Evolutionary conservation across 2,888 invertebrate species (phyloP).

Genomic region (Elegia similella): DNA sequence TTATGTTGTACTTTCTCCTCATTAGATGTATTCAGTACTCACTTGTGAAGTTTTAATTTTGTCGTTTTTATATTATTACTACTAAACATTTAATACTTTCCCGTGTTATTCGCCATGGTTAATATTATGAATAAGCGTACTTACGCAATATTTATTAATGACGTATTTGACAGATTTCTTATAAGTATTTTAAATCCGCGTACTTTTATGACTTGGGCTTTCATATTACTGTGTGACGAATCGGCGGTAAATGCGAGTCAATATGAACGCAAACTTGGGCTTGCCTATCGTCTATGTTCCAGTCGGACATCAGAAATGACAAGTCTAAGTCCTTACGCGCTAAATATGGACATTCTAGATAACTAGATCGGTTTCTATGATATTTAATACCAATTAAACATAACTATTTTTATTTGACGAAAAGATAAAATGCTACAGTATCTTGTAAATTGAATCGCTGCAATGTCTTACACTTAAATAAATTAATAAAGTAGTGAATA

Average conservation of each 20-base stretch:
- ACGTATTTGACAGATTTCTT: no score
- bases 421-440: neutral
- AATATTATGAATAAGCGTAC: no score
- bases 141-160: no score
- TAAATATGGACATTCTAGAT: neutral
- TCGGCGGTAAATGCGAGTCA: slow-evolving; percentile 8
- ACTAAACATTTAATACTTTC: no score
- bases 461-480: neutral
- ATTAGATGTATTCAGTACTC: no score
- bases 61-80: neutral
- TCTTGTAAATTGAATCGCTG: neutral
- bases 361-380: neutral
- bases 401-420: neutral
- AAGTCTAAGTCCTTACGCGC: neutral
- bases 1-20: no score
- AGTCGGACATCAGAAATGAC: slow-evolving; percentile 3
- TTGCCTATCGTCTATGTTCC: neutral
- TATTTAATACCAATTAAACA: neutral
- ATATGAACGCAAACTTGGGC: neutral
- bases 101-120: no score
- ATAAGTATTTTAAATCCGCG: no score
- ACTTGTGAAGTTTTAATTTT: no score
- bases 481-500: neutral
- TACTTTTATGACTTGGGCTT: neutral
- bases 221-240: neutral